A percentile compares a stretch with the other conserved stretches of the same genome.
phyloP scores from a whole-genome alignment of 1,140 invertebrate species.

The Sinonovacula constricta region DNA sequence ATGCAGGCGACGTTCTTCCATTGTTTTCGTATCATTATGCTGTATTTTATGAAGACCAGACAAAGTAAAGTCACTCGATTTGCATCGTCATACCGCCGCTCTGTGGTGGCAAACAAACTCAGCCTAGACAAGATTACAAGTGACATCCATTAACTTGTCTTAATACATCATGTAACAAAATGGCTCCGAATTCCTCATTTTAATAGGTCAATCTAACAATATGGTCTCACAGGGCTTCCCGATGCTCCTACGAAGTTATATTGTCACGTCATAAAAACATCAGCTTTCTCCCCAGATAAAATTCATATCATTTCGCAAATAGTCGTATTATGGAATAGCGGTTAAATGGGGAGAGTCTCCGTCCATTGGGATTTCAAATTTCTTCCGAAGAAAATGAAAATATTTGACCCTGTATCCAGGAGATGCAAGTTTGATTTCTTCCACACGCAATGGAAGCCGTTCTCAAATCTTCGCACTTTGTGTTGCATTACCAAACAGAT shows the following conservation, averaged over 20 bases:
- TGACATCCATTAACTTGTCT: constrained; percentile 36
- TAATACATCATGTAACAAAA: constrained; percentile 51
- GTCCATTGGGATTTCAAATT: not conserved
- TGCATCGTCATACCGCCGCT: too few species aligned
- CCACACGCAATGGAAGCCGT: constrained; percentile 42
- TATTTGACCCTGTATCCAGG: constrained; percentile 47
- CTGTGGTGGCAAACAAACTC: too few species aligned
- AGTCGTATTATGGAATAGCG: constrained; percentile 41
- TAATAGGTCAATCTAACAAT: constrained; percentile 53
- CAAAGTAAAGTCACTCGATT: too few species aligned
- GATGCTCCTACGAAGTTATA: constrained; percentile 9
- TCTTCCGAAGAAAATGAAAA: constrained; percentile 41
- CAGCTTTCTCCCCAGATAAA: constrained; percentile 49
- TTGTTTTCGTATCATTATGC: too few species aligned
- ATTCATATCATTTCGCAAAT: constrained; percentile 50
- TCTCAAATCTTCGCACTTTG: constrained; percentile 44
- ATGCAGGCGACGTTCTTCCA: too few species aligned
- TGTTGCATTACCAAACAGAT: constrained; percentile 53
- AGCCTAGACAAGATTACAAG: constrained; percentile 19
- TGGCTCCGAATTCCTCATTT: constrained; percentile 33
- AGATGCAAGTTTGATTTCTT: constrained; percentile 54
- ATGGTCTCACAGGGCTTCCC: constrained; percentile 10
- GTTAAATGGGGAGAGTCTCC: constrained; percentile 9
- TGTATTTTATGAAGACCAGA: too few species aligned
- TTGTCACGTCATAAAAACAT: constrained; percentile 55